Evolutionary conservation across 1,140 invertebrate species (phyloP), one percentile per base, ranked within the genome.

Genomic region (Dendrolimus kikuchii): DNA sequence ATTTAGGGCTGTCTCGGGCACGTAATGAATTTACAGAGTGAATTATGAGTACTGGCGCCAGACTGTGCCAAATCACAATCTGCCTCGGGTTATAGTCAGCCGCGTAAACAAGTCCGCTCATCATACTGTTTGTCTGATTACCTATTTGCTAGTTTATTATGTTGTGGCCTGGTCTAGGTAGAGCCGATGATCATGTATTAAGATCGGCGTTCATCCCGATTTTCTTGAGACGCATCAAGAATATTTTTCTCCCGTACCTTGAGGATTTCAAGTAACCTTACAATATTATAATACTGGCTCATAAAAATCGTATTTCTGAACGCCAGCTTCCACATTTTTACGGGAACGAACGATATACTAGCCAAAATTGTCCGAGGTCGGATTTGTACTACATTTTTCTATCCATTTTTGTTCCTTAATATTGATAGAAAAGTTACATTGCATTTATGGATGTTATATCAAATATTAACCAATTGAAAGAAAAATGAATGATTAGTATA

Each of bases 1-100:
- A 81, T 79, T 79, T 80, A 79, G 77, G 79, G 74, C 74, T 74
- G 79, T 78, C 76, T 76, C 75, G 64, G 64, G 73, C 70, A 80
- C 77, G 68, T 77, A 77, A 80, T 80, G 71, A 83, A 81, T 81
- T 77, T 71, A 69, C 69, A 70, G 69, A 78, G 75, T 80, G 70
- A 78, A 72, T 75, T 80, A 81, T 79, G 73, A 74, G 70, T 68
- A 60, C 56, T 66, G 74, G 76, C 74, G 79, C 67, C 74, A 58
- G 64, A 55, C 64, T 62, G 68, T 67, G 70, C 71, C 73, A 71
- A 77, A 83, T 83, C 63, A 74, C 71, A 71, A 83, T 81, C 75
- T 75, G 63, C 62, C 66, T 70, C 71, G 60, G 54, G 57, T 67
- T 58, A 67, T 74, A 71, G 45, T 42, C 38, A 41, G 70, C 63